Base-by-base conservation (phyloP, 2,797 vertebrate genomes). In the Syndactyla subalaris region DNA sequence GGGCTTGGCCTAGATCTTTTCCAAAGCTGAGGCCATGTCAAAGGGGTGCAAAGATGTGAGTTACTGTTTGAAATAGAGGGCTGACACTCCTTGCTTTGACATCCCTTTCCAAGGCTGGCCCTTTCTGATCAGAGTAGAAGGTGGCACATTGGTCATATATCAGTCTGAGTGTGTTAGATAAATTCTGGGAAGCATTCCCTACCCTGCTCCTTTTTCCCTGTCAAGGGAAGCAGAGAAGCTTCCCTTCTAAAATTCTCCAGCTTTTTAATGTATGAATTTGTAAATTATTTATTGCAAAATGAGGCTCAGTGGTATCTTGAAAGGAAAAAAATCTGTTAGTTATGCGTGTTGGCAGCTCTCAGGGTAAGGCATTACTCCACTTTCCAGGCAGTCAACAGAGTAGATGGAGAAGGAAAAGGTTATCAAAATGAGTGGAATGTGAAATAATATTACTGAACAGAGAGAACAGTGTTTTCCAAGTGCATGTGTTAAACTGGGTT, bases 381-480 rank as follows among this genome's bases (percentile, higher is more conserved):
- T 91, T 73, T 91, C 14, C 59, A 59, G 76, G 36, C 61, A 75
- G 78, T 43, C 66, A 59, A 59, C 3, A 7, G 51, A 27, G 71
- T 70, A 71, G 88, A 77, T 59, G 87, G 67, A 52, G 83, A 95
- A 97, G 86, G 92, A 96, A 95, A 94, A 97, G 97, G 96, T 97
- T 98, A 98, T 98, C 97, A 97, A 97, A 97, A 97, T 72, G 95
- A 95, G 73, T 93, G 96, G 97, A 97, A 98, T 97, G 97, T 97
- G 96, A 71, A 96, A 96, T 97, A 96, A 97, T 97, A 94, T 97
- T 96, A 79, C 97, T 17, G 73, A 96, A 98, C 97, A 98, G 96
- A 98, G 97, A 95, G 95, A 74, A 79, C 90, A 97, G 97, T 97
- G 97, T 97, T 97, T 97, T 94, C 94, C 78, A 94, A 96, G 94